Evolutionary conservation across 1,140 invertebrate genomes (phyloP), one percentile per base, ranked within the genome.

Genomic region (Drosophila pandora): DNA sequence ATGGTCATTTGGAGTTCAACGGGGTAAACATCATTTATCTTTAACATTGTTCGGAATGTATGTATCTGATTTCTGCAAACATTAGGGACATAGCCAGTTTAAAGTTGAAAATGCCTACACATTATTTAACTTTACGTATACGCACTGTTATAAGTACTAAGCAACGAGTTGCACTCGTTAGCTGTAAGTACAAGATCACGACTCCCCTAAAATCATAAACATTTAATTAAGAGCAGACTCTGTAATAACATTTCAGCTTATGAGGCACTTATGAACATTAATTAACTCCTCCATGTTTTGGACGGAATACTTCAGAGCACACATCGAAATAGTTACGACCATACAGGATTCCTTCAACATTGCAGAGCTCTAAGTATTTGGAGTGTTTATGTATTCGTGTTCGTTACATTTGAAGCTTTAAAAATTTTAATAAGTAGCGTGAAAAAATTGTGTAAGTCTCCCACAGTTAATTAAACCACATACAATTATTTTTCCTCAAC

Each of bases 201-300:
- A 21, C 34, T 50, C 28, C 32, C 8, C 47, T 17, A n/a, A 28
- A 30, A 53, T 45, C 59, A 50, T 67, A 22, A 64, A 67, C 25
- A 67, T 67, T 67, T 67, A 67, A 67, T 67, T 67, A 67, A 43
- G n/a, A 67, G 1, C 37, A 43, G 45, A 64, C 63, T 52, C 39
- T 17, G 21, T 39, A 22, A 41, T 43, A 64, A 64, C 47, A 64
- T 64, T 28, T 21, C 47, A n/a, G 63, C 59, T 67, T 67, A 67
- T 67, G 59, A 10, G 59, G 34, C 23, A 28, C 63, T 67, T 50
- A 25, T 17, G 17, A 17, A 34, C 47, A 64, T 64, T 67, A n/a
- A 63, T 67, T 50, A 49, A 21, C 59, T 67, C 9, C 13, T 13
- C 0, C n/a, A 6, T 23, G 22, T 17, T 43, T 65, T 9, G 23